Evolutionary conservation across 64 coral and sea anemone genomes (phyloP).

Genomic region (Astreopora myriophthalma): DNA sequence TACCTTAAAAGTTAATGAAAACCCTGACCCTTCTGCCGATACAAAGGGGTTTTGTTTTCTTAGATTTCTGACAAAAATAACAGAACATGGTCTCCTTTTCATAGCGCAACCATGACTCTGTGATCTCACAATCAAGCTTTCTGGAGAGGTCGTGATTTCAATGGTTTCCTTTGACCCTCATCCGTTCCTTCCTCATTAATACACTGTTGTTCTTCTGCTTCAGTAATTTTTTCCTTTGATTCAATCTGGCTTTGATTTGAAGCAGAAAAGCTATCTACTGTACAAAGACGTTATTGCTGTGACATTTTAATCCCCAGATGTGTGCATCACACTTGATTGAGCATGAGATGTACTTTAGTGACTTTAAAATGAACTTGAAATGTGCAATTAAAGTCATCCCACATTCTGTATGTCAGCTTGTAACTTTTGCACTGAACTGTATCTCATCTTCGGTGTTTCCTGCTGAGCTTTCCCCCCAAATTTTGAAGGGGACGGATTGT

Average conservation of each 20-base stretch:
- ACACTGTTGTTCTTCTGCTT: conserved; percentile 30
- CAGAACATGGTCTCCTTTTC: conserved; percentile 26
- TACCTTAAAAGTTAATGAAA: no score
- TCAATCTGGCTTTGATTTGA: conserved; percentile 45
- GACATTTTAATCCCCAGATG: conserved; percentile 19
- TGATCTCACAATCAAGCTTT: conserved; percentile 52
- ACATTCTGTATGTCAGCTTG: neutral
- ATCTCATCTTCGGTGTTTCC: neutral
- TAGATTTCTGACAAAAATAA: conserved; percentile 34
- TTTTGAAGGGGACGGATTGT: conserved; percentile 24
- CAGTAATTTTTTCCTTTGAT: conserved; percentile 22
- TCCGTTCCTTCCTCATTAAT: conserved; percentile 34
- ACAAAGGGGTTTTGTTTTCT: conserved; percentile 38
- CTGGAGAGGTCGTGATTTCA: conserved; percentile 36
- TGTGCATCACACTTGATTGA: conserved; percentile 22
- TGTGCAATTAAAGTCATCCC: conserved; percentile 12
- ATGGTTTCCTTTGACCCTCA: conserved; percentile 34
- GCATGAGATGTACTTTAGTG: neutral
- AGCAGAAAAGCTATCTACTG: conserved; percentile 17
- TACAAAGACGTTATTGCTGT: conserved; percentile 51
- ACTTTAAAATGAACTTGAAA: conserved; percentile 16
- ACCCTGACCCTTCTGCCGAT: conserved; percentile 31
- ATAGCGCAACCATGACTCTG: conserved; percentile 22
- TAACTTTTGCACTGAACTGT: neutral
- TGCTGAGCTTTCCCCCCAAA: conserved; percentile 44